Evolutionary conservation across 2,113 vertebrate genomes (phyloP), one percentile per base, ranked within the genome.

Genomic region (Laterallus jamaicensis): DNA sequence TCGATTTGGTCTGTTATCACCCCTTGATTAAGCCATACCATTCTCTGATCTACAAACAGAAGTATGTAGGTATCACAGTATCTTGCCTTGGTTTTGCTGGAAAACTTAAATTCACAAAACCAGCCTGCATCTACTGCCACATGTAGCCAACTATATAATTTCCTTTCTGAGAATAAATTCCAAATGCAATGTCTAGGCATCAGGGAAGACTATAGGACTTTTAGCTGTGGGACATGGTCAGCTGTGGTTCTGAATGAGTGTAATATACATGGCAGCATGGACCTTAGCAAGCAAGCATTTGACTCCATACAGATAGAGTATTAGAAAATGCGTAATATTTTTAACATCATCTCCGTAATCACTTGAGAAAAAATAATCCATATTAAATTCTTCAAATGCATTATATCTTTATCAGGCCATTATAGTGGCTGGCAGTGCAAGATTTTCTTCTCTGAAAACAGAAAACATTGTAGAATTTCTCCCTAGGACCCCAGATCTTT

Each of bases 361-460:
- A 50, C 37, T 42, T 80, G 15, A 80, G 35, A 40, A 50, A 49
- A 49, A 49, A 49, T 71, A 82, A 90, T 17, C 5, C 28, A 13
- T 21, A 39, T 28, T 6, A 55, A 94, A 59, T 50, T 78, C 56
- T n/a, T 39, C 15, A 80, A 63, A 12, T 50, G 3, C 16, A 32
- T 90, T 69, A 7, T 42, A 29, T 26, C 28, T 12, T 64, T 69
- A 76, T 37, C 58, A 75, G 56, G 39, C 9, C 59, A 49, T 50
- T 75, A 39, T 52, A 47, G 28, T 40, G 10, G 14, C 35, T 86
- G 69, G 63, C 37, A 39, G 31, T 17, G 22, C 28, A 59, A 84
- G 69, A 71, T 26, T 86, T 74, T 86, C 56, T 50, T 74, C 24
- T 10, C 20, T 86, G 35, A 86, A 91, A 93, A 42, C 54, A 73